Conservation (phyloP, 2,797 vertebrate genomes). For the Arctocebus calabarensis region DNA sequence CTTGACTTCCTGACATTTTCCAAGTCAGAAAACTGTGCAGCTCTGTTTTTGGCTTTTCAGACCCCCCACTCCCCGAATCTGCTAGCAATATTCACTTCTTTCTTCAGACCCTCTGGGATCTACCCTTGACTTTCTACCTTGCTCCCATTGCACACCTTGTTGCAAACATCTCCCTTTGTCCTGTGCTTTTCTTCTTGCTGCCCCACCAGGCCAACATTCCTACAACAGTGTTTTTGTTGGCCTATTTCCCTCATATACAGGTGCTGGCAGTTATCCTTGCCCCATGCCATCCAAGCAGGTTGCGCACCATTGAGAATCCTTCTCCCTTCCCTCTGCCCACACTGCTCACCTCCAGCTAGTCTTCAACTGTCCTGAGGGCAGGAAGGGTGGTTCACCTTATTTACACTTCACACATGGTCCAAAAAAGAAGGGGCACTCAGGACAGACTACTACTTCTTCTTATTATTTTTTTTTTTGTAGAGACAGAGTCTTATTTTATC, state of each 20-base stretch:
- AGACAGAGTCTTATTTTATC: no score
- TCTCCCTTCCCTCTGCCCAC: neutral
- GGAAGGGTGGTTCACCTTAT: neutral
- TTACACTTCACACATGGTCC: neutral
- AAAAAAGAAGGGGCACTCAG: neutral
- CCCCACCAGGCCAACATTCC: neutral
- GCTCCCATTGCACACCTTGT: neutral
- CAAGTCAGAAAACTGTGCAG: neutral
- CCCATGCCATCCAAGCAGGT: no score
- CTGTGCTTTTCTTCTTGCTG: neutral
- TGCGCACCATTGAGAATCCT: no score
- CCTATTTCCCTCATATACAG: neutral
- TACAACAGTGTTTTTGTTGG: neutral
- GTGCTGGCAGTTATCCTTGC: neutral
- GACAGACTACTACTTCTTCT: neutral
- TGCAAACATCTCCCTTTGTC: neutral
- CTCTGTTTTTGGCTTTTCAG: neutral
- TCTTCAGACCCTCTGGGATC: neutral
- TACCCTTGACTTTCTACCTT: neutral
- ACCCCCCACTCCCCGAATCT: neutral
- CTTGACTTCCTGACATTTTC: neutral
- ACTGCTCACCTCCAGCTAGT: neutral
- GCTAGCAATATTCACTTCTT: neutral
- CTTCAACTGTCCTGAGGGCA: neutral
- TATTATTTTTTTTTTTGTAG: no score